Conservation (phyloP, 2,113 vertebrate genomes). For the Macquaria australasica region DNA sequence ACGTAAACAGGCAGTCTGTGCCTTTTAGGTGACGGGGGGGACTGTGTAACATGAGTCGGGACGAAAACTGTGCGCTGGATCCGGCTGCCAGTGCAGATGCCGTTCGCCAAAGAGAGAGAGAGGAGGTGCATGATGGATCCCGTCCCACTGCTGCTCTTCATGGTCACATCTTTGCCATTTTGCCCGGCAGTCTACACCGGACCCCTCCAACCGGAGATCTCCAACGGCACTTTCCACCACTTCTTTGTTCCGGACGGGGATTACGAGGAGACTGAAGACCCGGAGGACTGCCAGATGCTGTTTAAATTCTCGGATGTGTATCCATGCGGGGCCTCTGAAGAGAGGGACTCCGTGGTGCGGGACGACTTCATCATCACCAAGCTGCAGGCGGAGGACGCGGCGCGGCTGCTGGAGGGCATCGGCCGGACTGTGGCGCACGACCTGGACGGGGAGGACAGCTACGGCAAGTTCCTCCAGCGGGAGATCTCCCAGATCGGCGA, state of each 20-base stretch:
- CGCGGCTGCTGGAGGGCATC: constrained; percentile 91
- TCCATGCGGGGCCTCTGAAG: constrained; percentile 82
- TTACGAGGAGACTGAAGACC: constrained; percentile 96
- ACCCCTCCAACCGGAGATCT: constrained; percentile 95
- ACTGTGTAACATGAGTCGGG: constrained; percentile 77
- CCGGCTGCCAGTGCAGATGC: constrained; percentile 65
- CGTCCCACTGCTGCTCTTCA: constrained; percentile 71
- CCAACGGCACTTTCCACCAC: constrained; percentile 96
- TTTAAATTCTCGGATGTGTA: constrained; percentile 90
- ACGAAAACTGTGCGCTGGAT: constrained; percentile 63
- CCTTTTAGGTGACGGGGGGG: constrained; percentile 67
- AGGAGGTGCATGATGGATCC: constrained; percentile 74
- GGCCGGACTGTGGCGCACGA: constrained; percentile 91
- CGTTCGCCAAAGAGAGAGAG: constrained; percentile 42
- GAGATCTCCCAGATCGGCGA: constrained; percentile 93
- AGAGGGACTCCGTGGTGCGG: constrained; percentile 86
- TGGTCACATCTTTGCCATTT: constrained; percentile 67
- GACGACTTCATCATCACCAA: constrained; percentile 92
- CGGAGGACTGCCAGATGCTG: constrained; percentile 94
- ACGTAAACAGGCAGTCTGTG: constrained; percentile 52
- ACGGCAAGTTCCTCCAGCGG: constrained; percentile 90
- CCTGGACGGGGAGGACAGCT: constrained; percentile 95
- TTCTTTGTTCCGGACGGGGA: constrained; percentile 97
- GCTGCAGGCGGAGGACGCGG: constrained; percentile 93
- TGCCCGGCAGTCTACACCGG: constrained; percentile 87